Evolutionary conservation across 1,140 invertebrate genomes (phyloP), one percentile per base, ranked within the genome.

Genomic region (Holcopasites calliopsidis): DNA sequence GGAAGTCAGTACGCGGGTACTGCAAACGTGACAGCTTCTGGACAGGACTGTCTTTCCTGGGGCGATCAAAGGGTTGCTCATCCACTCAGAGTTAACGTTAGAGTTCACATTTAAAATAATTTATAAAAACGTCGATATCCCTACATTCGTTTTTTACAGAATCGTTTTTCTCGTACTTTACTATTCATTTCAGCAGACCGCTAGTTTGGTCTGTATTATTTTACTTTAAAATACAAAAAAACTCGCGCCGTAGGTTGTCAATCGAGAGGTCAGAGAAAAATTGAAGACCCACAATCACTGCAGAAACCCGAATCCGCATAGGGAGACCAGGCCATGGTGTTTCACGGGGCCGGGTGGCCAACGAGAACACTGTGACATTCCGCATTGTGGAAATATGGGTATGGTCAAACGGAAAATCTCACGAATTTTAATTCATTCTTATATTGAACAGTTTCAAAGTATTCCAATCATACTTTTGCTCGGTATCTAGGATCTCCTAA

Each of bases 241-340:
- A 21, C 3, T 8, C 1, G 55, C 23, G 26, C 69, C 58, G 16
- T 40, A 91, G 90, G 86, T 90, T 2, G 7, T 79, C 18, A 85
- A 83, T 76, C 50, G 74, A 33, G 82, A 86, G 7, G 70, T 87
- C 35, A 87, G 86, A 47, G 76, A 88, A 3, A 88, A 88, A 79
- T 81, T 93, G 49, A 84, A 83, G 66, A 81, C 72, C 0, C 93
- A 94, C 69, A 93, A 94, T 83, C 92, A 91, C 76, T 94, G 94
- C 76, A 89, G 93, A 68, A 94, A 94, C 87, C 92, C 92, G 1
- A 92, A 91, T 80, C 90, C 92, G 0, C 84, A 77, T 5, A 91
- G 89, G n/a, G 91, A 92, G 42, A 84, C 85, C 1, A 88, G 85
- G n/a, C 93, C 93, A 0, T 94, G 93, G 93, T 94, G 94, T 74